Evolutionary conservation across 2,797 vertebrate genomes (phyloP).

Genomic region (Diglossa cyanea): DNA sequence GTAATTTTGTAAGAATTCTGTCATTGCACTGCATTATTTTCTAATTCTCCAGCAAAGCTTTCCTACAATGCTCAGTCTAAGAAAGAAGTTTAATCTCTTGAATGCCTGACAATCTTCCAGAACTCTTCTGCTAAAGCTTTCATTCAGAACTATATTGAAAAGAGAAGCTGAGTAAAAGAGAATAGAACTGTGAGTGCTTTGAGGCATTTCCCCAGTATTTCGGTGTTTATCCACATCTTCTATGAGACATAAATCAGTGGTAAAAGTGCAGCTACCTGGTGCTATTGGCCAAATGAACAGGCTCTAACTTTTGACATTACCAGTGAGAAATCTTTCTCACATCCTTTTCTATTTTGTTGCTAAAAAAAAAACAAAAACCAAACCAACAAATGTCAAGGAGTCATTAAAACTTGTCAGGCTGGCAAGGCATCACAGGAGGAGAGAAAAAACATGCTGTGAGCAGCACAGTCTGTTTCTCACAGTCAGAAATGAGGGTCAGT

Average conservation of each 20-base stretch:
- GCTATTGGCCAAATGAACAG: neutral
- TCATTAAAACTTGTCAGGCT: neutral
- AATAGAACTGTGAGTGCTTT: neutral
- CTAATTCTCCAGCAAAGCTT: neutral
- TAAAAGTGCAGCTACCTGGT: neutral
- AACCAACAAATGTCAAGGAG: neutral
- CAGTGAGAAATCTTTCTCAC: neutral
- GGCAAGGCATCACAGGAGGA: neutral
- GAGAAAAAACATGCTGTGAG: neutral
- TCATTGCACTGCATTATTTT: neutral
- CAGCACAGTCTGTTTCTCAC: neutral
- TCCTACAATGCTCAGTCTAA: neutral
- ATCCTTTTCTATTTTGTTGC: neutral
- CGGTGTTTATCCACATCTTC: neutral
- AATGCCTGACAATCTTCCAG: neutral
- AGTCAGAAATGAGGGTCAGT: conserved; percentile 1
- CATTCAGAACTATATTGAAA: neutral
- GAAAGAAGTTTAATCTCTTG: neutral
- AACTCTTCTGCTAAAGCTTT: neutral
- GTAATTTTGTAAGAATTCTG: neutral
- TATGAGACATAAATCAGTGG: neutral
- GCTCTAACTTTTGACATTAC: neutral
- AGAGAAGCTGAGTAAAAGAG: neutral
- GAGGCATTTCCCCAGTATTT: neutral
- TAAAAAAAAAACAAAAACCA: neutral